Evolutionary conservation across 2,113 vertebrate genomes (phyloP).

Genomic region (Casuarius casuarius): DNA sequence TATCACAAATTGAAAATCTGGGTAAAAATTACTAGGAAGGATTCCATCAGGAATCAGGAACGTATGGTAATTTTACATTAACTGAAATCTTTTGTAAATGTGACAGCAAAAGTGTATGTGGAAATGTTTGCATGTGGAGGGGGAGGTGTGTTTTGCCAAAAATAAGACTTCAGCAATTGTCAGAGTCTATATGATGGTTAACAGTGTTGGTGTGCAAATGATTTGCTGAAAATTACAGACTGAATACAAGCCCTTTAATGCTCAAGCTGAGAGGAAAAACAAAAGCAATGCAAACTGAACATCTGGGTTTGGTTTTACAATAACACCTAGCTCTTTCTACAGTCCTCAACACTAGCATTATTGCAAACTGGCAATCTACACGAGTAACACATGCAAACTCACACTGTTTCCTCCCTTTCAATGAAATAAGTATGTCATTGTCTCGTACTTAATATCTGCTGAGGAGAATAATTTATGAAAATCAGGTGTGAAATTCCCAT

Average conservation of each 20-base stretch:
- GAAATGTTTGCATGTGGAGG: slow-evolving; percentile 8
- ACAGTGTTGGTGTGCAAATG: not conserved
- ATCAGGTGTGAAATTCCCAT: not conserved
- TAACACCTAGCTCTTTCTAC: not conserved
- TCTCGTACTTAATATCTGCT: not conserved
- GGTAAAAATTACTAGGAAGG: not conserved
- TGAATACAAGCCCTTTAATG: not conserved
- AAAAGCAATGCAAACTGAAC: not conserved
- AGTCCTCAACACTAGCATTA: not conserved
- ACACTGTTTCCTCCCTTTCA: not conserved
- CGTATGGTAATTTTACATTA: slow-evolving; percentile 21
- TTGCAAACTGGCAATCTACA: not conserved
- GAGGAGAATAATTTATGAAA: not conserved
- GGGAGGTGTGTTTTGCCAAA: slow-evolving; percentile 41
- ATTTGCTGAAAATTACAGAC: not conserved
- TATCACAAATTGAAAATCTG: not conserved
- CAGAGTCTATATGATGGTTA: not conserved
- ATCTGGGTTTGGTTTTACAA: not conserved
- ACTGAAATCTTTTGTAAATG: slow-evolving; percentile 2
- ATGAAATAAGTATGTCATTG: not conserved
- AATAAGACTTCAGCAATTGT: not conserved
- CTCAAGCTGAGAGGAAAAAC: not conserved
- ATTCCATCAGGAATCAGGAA: not conserved
- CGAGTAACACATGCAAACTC: not conserved
- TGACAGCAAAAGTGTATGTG: slow-evolving; percentile 42